Conservation (phyloP, 1,140 invertebrate genomes). For the Drosophila repleta region DNA sequence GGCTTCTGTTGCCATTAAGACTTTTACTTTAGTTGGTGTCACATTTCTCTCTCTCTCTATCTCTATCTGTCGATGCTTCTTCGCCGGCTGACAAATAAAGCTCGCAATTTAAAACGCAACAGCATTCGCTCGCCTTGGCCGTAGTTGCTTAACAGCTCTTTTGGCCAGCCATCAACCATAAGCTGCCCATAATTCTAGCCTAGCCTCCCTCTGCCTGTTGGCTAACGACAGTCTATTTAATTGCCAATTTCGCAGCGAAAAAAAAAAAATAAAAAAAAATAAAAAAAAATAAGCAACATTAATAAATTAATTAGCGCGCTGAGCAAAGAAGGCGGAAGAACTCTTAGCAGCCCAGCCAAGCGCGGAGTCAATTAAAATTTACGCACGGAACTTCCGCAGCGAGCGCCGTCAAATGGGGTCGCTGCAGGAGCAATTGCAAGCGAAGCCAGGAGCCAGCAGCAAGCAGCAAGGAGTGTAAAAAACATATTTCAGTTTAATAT, state of each 20-base stretch:
- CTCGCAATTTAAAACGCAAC: constrained; percentile 51
- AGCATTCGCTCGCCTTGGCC: constrained; percentile 2
- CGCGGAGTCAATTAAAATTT: constrained; percentile 67
- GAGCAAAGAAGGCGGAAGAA: background rate
- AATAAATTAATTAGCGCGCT: constrained; percentile 70
- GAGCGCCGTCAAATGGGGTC: constrained; percentile 1
- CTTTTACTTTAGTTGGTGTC: constrained; percentile 72
- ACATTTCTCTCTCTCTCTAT: constrained; percentile 53
- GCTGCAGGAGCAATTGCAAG: constrained; percentile 3
- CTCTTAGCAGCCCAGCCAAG: constrained; percentile 37
- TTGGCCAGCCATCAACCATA: constrained; percentile 41
- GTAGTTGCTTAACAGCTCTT: constrained; percentile 2
- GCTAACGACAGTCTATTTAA: constrained; percentile 58
- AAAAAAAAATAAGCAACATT: constrained; percentile 60
- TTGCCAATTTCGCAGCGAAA: constrained; percentile 62
- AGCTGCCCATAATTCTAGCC: constrained; percentile 32
- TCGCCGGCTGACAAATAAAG: constrained; percentile 56
- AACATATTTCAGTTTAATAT: no score
- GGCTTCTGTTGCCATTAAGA: constrained; percentile 49
- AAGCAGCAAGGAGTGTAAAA: background rate
- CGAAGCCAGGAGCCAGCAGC: background rate
- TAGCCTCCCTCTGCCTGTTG: constrained; percentile 1
- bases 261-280: constrained; percentile 22
- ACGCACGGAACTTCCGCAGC: constrained; percentile 41
- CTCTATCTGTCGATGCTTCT: constrained; percentile 24